These are phyloP conservation scores for Chalcosyrphus nemorum DNA, from an alignment of 2,888 invertebrate genomes.

Conservation along the genomic window DNA sequence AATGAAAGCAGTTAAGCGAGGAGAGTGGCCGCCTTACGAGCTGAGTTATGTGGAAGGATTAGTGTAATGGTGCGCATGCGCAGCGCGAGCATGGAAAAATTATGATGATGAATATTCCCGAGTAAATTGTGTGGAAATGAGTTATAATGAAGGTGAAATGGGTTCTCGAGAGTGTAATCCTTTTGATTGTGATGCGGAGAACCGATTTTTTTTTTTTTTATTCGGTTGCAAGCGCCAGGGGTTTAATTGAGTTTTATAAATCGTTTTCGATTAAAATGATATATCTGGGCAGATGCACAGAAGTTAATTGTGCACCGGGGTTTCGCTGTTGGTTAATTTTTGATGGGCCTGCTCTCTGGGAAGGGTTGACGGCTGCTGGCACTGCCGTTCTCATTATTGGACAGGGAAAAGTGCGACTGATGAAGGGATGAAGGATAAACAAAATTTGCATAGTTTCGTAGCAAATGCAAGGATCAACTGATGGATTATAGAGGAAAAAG, in stretches of 20 bases:
- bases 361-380: neutral
- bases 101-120: slow-evolving; percentile 13
- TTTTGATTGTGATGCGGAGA: slow-evolving; percentile 35
- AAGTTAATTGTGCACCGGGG: neutral
- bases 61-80: slow-evolving; percentile 62
- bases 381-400: too few relatives aligned
- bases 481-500: too few relatives aligned
- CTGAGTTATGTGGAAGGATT: slow-evolving; percentile 57
- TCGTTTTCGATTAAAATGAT: slow-evolving; percentile 69
- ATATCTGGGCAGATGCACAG: slow-evolving; percentile 50
- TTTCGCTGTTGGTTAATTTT: neutral
- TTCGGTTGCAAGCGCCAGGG: slow-evolving; percentile 16
- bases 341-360: neutral
- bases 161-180: slow-evolving; percentile 47
- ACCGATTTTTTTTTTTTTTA: neutral
- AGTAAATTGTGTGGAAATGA: slow-evolving; percentile 65
- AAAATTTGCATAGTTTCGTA: too few relatives aligned
- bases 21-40: neutral
- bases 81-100: slow-evolving; percentile 36
- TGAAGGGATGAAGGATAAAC: too few relatives aligned
- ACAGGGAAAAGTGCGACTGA: too few relatives aligned
- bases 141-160: slow-evolving; percentile 31
- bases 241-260: slow-evolving; percentile 70
- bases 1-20: slow-evolving; percentile 50
- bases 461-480: too few relatives aligned